Evolutionary conservation across 2,888 invertebrate genomes (phyloP).

Genomic region (Sphaerophoria taeniata): DNA sequence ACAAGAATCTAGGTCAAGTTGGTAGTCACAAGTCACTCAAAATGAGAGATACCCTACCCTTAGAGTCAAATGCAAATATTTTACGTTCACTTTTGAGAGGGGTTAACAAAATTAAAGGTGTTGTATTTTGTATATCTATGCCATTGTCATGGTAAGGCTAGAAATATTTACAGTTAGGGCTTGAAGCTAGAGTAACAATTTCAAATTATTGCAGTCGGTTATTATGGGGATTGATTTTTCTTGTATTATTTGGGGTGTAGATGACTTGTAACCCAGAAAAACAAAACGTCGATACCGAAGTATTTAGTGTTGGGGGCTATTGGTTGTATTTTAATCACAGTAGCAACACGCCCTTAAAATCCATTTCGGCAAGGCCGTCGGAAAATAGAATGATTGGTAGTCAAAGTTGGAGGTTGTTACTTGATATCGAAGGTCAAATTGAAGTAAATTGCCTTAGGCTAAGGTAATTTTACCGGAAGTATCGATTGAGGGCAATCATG

Average conservation of each 20-base stretch:
- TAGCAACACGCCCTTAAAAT: constrained; percentile 30
- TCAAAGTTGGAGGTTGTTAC: constrained; percentile 21
- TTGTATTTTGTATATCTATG: constrained; percentile 32
- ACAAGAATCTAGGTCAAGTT: constrained; percentile 68
- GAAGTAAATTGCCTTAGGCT: constrained; percentile 25
- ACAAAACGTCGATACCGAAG: background rate
- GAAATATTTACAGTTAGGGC: background rate
- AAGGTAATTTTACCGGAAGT: constrained; percentile 1
- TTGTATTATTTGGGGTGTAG: background rate
- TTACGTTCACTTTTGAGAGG: constrained; percentile 4
- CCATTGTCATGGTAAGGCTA: constrained; percentile 53
- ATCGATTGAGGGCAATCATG: too few relatives aligned
- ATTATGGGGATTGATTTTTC: constrained; percentile 51
- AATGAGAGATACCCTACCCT: constrained; percentile 5
- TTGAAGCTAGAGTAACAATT: background rate
- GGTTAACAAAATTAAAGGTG: constrained; percentile 35
- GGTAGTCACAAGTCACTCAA: constrained; percentile 41
- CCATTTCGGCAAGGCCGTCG: constrained; percentile 24
- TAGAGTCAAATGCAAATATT: background rate
- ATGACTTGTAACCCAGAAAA: background rate
- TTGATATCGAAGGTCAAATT: constrained; percentile 25
- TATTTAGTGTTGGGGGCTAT: background rate
- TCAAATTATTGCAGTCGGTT: constrained; percentile 36
- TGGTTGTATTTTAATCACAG: background rate
- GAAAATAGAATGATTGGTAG: constrained; percentile 39